Evolutionary conservation across 2,888 invertebrate species (phyloP), one percentile per base, ranked within the genome.

Genomic region (Cloeon dipterum): DNA sequence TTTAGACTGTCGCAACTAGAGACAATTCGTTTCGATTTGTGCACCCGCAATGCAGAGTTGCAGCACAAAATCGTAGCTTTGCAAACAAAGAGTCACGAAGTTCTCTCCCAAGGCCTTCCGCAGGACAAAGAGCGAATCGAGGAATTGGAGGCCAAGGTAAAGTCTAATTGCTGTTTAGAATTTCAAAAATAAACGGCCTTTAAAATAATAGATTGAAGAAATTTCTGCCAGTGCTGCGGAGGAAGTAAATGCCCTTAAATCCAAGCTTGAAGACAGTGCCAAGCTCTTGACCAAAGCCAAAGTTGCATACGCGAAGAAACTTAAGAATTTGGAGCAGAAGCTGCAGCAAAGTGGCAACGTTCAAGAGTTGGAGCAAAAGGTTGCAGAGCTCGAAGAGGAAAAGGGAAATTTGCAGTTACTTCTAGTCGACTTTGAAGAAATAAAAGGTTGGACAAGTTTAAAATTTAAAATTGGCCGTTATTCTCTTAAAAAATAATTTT

Each of bases 391-490:
- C 44, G 83, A 85, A 58, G 83, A 85, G 56, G 88, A 88, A 58
- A 88, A 86, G 60, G 85, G 85, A 49, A 82, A 83, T 59, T 68
- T 88, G 51, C 83, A 86, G 58, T 62, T 86, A 52, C 75, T 75
- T 59, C 66, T 82, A 52, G 74, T 81, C 47, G 78, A 81, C 58
- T 73, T 74, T 57, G 77, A 77, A 54, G 73, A 73, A 55, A 65
- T 68, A 47, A 65, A 70, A 67, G 61, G 71, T 62, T 60, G 42
- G 43, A 38, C 34, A 13, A 21, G 3, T 5, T 20, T 7, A 13
- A n/a, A n/a, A n/a, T n/a, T n/a, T n/a, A n/a, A n/a, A n/a, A n/a
- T n/a, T n/a, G n/a, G n/a, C n/a, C n/a, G n/a, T n/a, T n/a, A n/a
- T n/a, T n/a, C n/a, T n/a, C n/a, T n/a, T n/a, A n/a, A n/a, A n/a